phyloP scores from a whole-genome alignment of 2,888 invertebrate genomes.

The Platynereis dumerilii region DNA sequence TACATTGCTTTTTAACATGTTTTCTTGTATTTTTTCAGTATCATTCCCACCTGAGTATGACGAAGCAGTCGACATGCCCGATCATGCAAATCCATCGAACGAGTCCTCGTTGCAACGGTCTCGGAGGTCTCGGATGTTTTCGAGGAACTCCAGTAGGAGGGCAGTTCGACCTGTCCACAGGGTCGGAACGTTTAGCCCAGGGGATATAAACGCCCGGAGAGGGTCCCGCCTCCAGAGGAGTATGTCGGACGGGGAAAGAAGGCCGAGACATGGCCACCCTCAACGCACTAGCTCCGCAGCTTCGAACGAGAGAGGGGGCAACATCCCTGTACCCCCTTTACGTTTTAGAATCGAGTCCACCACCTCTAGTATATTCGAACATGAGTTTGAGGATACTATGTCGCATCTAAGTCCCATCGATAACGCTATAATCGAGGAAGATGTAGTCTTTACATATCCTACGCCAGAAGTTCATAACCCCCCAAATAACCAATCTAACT shows the following conservation, averaged over 20 bases:
- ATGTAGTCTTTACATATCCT: no score
- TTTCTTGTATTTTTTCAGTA: no score
- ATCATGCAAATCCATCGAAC: background rate
- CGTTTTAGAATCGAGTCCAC: slow-evolving; percentile 1
- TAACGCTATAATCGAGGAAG: no score
- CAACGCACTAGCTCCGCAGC: no score
- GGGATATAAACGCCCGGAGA: background rate
- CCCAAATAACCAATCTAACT: no score
- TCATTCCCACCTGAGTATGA: slow-evolving; percentile 5
- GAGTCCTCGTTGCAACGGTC: background rate
- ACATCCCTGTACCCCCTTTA: background rate
- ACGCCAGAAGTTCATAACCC: no score
- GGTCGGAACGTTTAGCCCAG: no score
- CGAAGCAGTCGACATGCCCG: slow-evolving; percentile 4
- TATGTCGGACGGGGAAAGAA: background rate
- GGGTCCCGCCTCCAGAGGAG: background rate
- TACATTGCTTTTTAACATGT: no score
- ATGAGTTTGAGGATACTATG: background rate
- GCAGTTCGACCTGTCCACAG: no score
- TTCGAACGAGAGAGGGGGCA: no score
- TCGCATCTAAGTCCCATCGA: no score
- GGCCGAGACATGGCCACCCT: no score
- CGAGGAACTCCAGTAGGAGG: background rate
- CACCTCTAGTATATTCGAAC: background rate
- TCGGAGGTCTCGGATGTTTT: background rate